Base-by-base conservation (phyloP, 2,888 invertebrate genomes). In the Thymelicus sylvestris region DNA sequence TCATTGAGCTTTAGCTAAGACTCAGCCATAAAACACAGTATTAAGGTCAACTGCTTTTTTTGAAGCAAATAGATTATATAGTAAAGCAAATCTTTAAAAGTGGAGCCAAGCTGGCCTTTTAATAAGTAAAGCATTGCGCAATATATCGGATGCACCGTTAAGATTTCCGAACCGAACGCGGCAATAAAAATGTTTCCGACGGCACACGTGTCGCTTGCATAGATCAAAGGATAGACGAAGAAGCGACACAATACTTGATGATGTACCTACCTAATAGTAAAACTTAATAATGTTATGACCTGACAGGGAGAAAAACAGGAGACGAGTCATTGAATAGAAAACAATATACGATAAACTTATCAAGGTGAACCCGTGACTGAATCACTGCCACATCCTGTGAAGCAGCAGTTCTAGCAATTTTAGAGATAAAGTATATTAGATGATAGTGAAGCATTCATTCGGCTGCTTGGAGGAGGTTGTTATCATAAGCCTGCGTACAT, bases 171-270 rank as follows among this genome's bases (percentile, higher is more conserved):
- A 60, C 59, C 60, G 65, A 70, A 64, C 67, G 63, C 70, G 73
- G 78, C 79, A 79, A 85, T 87, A 86, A 85, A 85, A 85, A 76
- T 57, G 74, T 74, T 77, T 73, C 77, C 78, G 75, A 74, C 80
- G 79, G 78, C 83, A 80, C 79, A 81, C 81, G 83, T 75, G 77
- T 79, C 79, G 78, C 72, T 44, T 70, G 73, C 62, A 72, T 66
- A 73, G 76, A 74, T 0, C n/a, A 66, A 60, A 31, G 7, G 24
- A 31, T 7, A 39, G 15, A 71, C 66, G 66, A 68, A 82, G 82
- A 83, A n/a, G 67, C 71, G 78, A 74, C 78, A 74, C 8, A n/a
- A 74, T 78, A 74, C 8, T 15, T 24, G 19, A 52, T 19, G 12
- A 44, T 44, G 44, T 44, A 12, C 12, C 44, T 44, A 12, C 31